Conservation (phyloP, 1,140 invertebrate genomes). For the Phortica variegata region DNA sequence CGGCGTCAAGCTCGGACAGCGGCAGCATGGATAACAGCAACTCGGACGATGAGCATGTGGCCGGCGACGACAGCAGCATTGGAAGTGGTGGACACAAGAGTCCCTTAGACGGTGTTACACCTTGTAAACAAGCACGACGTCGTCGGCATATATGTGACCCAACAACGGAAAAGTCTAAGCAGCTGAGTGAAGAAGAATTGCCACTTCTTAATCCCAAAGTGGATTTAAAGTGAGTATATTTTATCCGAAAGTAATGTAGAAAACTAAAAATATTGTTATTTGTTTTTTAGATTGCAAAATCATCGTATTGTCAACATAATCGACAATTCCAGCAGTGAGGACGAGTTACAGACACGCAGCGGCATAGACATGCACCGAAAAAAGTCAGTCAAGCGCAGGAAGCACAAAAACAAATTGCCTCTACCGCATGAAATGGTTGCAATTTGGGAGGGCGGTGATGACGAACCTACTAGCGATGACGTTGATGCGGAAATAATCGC, state of each 20-base stretch:
- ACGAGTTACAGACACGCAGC: slow-evolving; percentile 39
- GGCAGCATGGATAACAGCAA: slow-evolving; percentile 77
- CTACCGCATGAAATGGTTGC: slow-evolving; percentile 50
- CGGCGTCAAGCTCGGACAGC: slow-evolving; percentile 67
- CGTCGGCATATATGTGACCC: slow-evolving; percentile 45
- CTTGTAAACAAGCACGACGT: slow-evolving; percentile 59
- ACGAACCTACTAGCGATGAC: slow-evolving; percentile 46
- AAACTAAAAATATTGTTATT: neutral
- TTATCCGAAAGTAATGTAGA: too few species aligned
- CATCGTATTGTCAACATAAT: slow-evolving; percentile 54
- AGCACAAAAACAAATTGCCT: slow-evolving; percentile 35
- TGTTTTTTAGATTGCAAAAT: slow-evolving; percentile 31
- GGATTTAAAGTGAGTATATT: slow-evolving; percentile 44
- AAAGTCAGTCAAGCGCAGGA: slow-evolving; percentile 34
- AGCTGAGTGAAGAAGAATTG: slow-evolving; percentile 36
- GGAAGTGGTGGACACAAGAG: slow-evolving; percentile 46
- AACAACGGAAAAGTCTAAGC: slow-evolving; percentile 40
- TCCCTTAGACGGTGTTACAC: slow-evolving; percentile 55
- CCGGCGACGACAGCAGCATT: slow-evolving; percentile 57
- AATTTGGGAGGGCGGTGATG: slow-evolving; percentile 52
- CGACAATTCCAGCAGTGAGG: slow-evolving; percentile 54
- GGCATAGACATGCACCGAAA: slow-evolving; percentile 33
- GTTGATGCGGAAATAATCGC: slow-evolving; percentile 45
- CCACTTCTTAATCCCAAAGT: slow-evolving; percentile 27
- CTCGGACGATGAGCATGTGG: slow-evolving; percentile 69